Evolutionary conservation across 2,113 vertebrate species (phyloP), one percentile per base, ranked within the genome.

Genomic region (Balaeniceps rex): DNA sequence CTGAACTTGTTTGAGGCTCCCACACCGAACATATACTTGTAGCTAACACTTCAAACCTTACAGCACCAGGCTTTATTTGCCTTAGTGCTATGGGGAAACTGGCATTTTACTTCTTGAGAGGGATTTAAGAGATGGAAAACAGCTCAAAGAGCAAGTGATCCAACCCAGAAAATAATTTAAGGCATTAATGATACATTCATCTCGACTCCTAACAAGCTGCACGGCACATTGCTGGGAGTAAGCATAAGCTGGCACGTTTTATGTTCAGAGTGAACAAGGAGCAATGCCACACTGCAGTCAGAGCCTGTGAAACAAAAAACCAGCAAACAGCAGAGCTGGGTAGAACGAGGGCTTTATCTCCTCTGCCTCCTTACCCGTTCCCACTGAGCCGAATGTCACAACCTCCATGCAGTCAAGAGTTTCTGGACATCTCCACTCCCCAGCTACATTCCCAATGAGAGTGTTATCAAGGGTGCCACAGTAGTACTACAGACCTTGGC

Each of bases 111-210:
- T 82, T 87, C 47, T 55, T 31, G 29, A 76, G 34, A 71, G 24
- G 49, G 47, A 68, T 66, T 75, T 84, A 52, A 74, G 38, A 90
- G 47, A 63, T 74, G 15, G 40, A 79, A 65, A 78, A 64, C 11
- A 60, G 55, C 38, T 81, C n/a, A 31, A 60, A 87, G 61, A 76
- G 25, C 52, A 87, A 82, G 36, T 24, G 42, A 72, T 69, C 36
- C 46, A 87, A 79, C 13, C 6, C 15, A 40, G 64, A 44, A 66
- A 70, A 72, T 11, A 80, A 80, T 64, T 74, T 93, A 97, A 96
- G 87, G 95, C 91, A 91, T 90, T 31, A 61, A 69, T 52, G 49
- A 92, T 80, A 94, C 88, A 94, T 93, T 94, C 83, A 89, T 10
- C n/a, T 92, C 1, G 0, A 66, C 21, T 72, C 38, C 31, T 46